These are phyloP conservation scores for Ia io DNA, from an alignment of 2,113 vertebrate genomes.

Conservation along the genomic window DNA sequence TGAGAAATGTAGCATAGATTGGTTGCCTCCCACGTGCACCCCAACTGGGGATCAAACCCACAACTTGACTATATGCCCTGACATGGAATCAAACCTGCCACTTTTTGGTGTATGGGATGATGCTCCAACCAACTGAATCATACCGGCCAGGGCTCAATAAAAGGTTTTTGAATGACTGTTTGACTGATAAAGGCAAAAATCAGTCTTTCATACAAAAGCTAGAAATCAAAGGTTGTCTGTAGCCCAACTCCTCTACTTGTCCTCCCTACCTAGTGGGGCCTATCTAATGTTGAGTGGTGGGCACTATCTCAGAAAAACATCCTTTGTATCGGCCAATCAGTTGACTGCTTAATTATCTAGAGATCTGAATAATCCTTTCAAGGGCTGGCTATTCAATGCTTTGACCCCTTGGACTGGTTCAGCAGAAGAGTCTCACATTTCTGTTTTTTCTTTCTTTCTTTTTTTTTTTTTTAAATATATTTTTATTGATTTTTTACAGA, in stretches of 20 bases:
- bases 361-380: not conserved
- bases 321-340: not conserved
- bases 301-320: not conserved
- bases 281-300: not conserved
- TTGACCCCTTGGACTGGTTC: not conserved
- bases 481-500: too few relatives aligned
- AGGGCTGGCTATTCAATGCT: not conserved
- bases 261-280: not conserved
- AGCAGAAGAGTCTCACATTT: not conserved
- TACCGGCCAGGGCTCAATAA: not conserved
- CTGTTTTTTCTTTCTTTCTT: too few relatives aligned
- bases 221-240: not conserved
- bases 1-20: not conserved
- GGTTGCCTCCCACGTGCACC: not conserved
- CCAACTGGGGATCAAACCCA: not conserved
- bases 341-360: constrained; percentile 10
- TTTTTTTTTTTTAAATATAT: too few relatives aligned
- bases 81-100: not conserved
- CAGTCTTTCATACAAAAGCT: not conserved
- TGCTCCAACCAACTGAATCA: not conserved
- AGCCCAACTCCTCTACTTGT: not conserved
- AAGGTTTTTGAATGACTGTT: constrained; percentile 19
- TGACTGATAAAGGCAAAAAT: constrained; percentile 12
- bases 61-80: not conserved
- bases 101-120: not conserved